These are phyloP conservation scores for Sciurus vulgaris DNA, from an alignment of 2,797 vertebrate genomes.

Conservation along the genomic window DNA sequence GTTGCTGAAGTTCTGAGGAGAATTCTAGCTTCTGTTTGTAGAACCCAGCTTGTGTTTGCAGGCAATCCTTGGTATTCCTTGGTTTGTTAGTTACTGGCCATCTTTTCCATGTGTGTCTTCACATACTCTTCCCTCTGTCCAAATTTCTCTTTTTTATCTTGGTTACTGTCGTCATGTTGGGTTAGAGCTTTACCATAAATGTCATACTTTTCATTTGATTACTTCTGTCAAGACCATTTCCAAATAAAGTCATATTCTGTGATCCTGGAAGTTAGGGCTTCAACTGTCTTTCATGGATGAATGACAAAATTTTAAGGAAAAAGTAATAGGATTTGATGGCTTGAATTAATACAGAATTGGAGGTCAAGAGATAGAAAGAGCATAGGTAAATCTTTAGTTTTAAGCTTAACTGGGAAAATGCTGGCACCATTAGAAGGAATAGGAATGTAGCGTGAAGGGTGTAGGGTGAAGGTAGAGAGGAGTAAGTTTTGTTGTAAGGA, in stretches of 20 bases:
- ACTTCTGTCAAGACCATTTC: background rate
- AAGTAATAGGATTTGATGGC: background rate
- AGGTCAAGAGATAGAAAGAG: background rate
- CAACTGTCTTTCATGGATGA: background rate
- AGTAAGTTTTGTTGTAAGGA: slow-evolving; percentile 7
- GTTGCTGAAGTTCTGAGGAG: background rate
- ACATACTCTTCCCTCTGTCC: background rate
- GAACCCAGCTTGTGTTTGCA: background rate
- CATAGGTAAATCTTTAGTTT: slow-evolving; percentile 52
- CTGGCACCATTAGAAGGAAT: background rate
- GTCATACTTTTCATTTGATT: slow-evolving; percentile 40
- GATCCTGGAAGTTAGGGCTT: background rate
- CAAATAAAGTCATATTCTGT: background rate
- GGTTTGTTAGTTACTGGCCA: background rate
- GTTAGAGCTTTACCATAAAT: background rate
- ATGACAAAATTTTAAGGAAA: background rate
- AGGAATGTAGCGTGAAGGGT: background rate
- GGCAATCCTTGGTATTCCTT: background rate
- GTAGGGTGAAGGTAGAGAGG: background rate
- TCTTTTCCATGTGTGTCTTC: background rate
- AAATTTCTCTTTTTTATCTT: background rate
- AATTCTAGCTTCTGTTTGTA: background rate
- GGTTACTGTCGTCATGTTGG: background rate
- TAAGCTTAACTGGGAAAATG: background rate
- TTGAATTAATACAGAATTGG: background rate